Evolutionary conservation across 2,888 invertebrate genomes (phyloP), one percentile per base, ranked within the genome.

Genomic region (Plusia festucae): DNA sequence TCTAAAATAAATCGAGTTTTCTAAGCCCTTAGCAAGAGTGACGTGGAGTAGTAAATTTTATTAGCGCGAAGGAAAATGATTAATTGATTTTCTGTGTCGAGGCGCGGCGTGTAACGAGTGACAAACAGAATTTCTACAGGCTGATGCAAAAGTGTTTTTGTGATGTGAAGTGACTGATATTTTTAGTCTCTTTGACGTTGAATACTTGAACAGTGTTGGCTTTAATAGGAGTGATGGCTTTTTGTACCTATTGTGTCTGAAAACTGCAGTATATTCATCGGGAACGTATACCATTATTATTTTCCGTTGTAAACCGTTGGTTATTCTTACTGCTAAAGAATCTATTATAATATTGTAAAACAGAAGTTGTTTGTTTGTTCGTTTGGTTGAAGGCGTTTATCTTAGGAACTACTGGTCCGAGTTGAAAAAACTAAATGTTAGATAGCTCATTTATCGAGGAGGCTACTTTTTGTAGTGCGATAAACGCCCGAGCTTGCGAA

Each of bases 11-110:
- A 84, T 84, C 83, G 84, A 79, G 81, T 84, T 84, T 78, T 76
- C 81, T 81, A 73, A 77, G 73, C 82, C 77, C 75, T 70, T 65
- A 56, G 64, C 56, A 59, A 61, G 75, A 84, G 82, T 83, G 83
- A 86, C 87, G 87, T 83, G 72, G 62, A 87, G 86, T 85, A 87
- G 86, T 87, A 85, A 84, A 87, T 87, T 87, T 87, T 87, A 87
- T 87, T 87, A 87, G 83, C 81, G 78, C 76, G 78, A 61, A 77
- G 70, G 82, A 82, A 84, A 84, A 87, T 87, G 87, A 87, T 87
- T 87, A 87, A 87, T 87, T 83, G 83, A 82, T 86, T 83, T 84
- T 79, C 75, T 67, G 79, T 75, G 79, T 80, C 60, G 72, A 77
- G 73, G 81, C 80, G 82, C 77, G 55, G 60, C 66, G 76, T 82